Evolutionary conservation across 2,797 vertebrate species (phyloP).

Genomic region (Otolemur crassicaudatus): DNA sequence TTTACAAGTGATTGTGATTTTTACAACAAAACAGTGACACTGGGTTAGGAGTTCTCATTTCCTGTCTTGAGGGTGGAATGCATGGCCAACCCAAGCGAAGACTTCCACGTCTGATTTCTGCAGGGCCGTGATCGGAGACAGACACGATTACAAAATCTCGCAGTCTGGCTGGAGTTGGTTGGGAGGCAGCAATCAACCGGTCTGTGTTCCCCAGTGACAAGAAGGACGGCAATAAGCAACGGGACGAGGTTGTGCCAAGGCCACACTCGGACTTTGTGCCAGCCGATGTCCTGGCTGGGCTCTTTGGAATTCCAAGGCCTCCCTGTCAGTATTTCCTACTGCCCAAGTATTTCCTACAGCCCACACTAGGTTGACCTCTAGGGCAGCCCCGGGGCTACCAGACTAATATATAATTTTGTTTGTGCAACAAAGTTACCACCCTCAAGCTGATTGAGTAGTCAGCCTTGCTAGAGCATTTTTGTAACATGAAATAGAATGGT

Average conservation of each 20-base stretch:
- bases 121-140: not conserved
- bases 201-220: not conserved
- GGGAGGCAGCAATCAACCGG: not conserved
- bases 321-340: not conserved
- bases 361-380: not conserved
- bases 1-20: slow-evolving; percentile 53
- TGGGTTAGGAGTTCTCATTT: slow-evolving; percentile 38
- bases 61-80: slow-evolving; percentile 21
- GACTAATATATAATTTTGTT: slow-evolving; percentile 3
- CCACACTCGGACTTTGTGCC: not conserved
- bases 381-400: not conserved
- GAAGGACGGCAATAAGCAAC: not conserved
- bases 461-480: not conserved
- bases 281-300: not conserved
- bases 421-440: not conserved
- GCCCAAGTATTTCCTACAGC: not conserved
- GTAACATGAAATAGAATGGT: not conserved
- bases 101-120: slow-evolving; percentile 36
- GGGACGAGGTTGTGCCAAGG: not conserved
- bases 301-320: slow-evolving; percentile 26
- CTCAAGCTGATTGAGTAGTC: not conserved
- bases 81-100: not conserved
- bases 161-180: slow-evolving; percentile 42
- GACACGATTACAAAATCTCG: slow-evolving; percentile 45
- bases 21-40: slow-evolving; percentile 5